Percentiles rank a stretch among this genome's conserved stretches.
Evolutionary conservation across 1,140 invertebrate species (phyloP).

Genomic region (Leptinotarsa undecemlineata): DNA sequence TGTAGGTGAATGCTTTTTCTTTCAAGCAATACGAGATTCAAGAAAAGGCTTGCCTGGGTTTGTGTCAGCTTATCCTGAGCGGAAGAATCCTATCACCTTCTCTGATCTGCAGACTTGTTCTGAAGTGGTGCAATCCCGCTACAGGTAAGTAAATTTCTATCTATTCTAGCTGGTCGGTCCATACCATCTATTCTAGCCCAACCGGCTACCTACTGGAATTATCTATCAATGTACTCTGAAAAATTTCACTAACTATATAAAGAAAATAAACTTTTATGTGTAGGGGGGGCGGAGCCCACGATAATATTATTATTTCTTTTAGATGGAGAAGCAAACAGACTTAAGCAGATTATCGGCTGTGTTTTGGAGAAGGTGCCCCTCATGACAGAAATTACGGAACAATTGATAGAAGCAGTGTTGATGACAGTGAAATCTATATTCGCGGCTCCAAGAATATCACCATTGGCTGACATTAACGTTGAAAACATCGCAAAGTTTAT

Average conservation of each 20-base stretch:
- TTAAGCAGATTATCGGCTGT: slow-evolving; percentile 39
- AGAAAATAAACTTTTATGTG: too few species aligned
- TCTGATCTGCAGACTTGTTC: slow-evolving; percentile 35
- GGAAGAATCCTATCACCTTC: slow-evolving; percentile 31
- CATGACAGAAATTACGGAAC: slow-evolving; percentile 23
- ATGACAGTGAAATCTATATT: slow-evolving; percentile 32
- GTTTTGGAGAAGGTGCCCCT: slow-evolving; percentile 32
- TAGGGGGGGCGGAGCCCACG: too few species aligned
- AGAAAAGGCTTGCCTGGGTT: slow-evolving; percentile 33
- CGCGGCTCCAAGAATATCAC: slow-evolving; percentile 35
- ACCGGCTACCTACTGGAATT: too few species aligned
- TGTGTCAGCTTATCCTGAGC: slow-evolving; percentile 37
- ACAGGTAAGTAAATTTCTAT: slow-evolving; percentile 27
- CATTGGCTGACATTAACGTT: slow-evolving; percentile 34
- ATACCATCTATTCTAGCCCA: not conserved
- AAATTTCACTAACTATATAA: too few species aligned
- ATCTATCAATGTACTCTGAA: too few species aligned
- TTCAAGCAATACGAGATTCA: slow-evolving; percentile 41
- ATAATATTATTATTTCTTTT: not conserved
- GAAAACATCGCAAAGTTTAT: slow-evolving; percentile 40
- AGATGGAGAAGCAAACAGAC: slow-evolving; percentile 29
- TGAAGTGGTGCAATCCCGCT: slow-evolving; percentile 43
- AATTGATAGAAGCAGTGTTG: slow-evolving; percentile 34
- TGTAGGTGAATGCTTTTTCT: not conserved
- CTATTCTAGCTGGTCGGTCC: not conserved